A percentile compares a stretch with the other conserved stretches of the same genome.
Conservation (phyloP, 2,888 invertebrate species). For the Morpho deidamia region DNA sequence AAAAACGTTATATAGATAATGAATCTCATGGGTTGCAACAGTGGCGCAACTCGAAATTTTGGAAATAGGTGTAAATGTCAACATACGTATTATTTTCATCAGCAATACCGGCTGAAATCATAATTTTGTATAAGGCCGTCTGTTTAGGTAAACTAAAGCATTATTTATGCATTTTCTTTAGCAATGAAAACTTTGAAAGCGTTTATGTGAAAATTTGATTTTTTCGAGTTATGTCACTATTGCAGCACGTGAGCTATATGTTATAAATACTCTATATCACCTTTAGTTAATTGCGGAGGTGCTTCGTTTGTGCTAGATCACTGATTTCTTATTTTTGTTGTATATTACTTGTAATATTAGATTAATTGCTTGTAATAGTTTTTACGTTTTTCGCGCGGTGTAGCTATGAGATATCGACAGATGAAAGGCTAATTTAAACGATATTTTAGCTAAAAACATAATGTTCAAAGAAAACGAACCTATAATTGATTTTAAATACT, state of each 20-base stretch:
- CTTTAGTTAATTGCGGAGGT: conserved; percentile 41
- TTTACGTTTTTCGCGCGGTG: conserved; percentile 26
- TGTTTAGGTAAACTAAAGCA: too few relatives aligned
- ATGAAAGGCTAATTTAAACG: neutral
- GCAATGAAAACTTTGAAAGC: too few relatives aligned
- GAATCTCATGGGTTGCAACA: conserved; percentile 9
- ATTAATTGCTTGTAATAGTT: conserved; percentile 44
- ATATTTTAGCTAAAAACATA: neutral
- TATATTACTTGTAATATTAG: conserved; percentile 52
- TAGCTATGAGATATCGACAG: neutral
- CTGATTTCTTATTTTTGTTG: conserved; percentile 38
- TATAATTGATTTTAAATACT: too few relatives aligned
- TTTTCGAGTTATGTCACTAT: too few relatives aligned
- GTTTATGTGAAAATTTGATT: too few relatives aligned
- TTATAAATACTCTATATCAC: conserved; percentile 31
- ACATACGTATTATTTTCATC: too few relatives aligned
- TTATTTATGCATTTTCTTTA: too few relatives aligned
- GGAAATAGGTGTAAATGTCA: too few relatives aligned
- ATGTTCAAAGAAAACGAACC: too few relatives aligned
- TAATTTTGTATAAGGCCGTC: too few relatives aligned
- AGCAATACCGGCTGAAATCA: too few relatives aligned
- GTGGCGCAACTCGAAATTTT: too few relatives aligned
- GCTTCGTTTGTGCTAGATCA: conserved; percentile 48
- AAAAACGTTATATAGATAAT: conserved; percentile 42
- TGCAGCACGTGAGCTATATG: conserved; percentile 11